phyloP scores from a whole-genome alignment of 2,113 vertebrate genomes.

The Sphyrna mokarran region DNA sequence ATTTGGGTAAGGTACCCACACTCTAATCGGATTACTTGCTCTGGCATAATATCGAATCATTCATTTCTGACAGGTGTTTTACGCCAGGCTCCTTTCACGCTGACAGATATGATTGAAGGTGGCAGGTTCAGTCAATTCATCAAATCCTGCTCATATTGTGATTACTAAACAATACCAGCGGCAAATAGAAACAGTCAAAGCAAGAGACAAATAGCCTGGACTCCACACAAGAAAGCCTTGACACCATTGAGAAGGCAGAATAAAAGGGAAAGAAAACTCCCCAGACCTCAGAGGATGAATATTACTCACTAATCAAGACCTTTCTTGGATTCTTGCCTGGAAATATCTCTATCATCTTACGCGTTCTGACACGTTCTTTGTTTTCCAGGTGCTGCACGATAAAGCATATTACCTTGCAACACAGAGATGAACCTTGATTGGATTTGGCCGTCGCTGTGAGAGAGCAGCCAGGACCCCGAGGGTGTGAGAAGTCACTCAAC shows the following conservation, averaged over 20 bases:
- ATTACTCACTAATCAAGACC: not conserved
- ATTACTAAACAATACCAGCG: not conserved
- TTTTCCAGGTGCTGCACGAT: slow-evolving; percentile 5
- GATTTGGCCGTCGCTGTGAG: not conserved
- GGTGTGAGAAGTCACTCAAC: not conserved
- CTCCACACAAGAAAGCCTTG: not conserved
- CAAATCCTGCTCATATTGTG: slow-evolving; percentile 32
- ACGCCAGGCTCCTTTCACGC: not conserved
- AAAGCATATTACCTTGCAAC: not conserved
- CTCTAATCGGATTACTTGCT: slow-evolving; percentile 26
- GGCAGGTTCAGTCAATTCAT: slow-evolving; percentile 15
- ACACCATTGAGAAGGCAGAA: not conserved
- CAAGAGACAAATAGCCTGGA: not conserved
- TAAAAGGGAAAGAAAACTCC: not conserved
- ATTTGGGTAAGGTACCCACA: not conserved
- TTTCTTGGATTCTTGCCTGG: not conserved
- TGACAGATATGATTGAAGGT: slow-evolving; percentile 26
- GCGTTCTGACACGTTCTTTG: slow-evolving; percentile 6
- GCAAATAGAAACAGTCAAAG: not conserved
- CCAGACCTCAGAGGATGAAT: not conserved
- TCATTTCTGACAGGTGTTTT: slow-evolving; percentile 16
- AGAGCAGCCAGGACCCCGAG: not conserved
- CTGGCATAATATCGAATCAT: not conserved
- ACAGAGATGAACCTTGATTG: not conserved
- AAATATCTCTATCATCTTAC: not conserved